Conservation (phyloP, 2,888 invertebrate species). For the Tricholauxania praeusta region DNA sequence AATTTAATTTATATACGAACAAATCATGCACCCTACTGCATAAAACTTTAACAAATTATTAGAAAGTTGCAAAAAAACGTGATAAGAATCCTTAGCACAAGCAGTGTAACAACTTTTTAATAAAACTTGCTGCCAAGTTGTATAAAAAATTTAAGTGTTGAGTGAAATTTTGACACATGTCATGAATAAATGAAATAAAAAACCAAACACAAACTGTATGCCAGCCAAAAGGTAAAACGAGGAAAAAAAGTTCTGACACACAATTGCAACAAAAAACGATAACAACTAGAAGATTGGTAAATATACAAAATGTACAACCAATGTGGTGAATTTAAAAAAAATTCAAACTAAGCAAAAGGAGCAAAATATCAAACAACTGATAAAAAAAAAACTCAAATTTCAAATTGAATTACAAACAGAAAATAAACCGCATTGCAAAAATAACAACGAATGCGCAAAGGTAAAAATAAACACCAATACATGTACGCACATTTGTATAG, state of each 20-base stretch:
- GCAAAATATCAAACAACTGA: not conserved
- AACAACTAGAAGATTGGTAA: not conserved
- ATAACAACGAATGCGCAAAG: not conserved
- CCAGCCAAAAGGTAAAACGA: slow-evolving; percentile 6
- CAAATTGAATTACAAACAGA: not conserved
- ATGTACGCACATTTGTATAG: not conserved
- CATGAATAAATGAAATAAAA: slow-evolving; percentile 15
- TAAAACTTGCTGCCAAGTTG: too few species aligned
- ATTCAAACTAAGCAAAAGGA: too few species aligned
- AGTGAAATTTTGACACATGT: slow-evolving; percentile 1
- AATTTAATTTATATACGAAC: too few species aligned
- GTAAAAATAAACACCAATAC: not conserved
- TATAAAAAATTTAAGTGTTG: not conserved
- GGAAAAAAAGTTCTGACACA: not conserved
- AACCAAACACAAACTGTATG: not conserved
- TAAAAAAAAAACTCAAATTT: not conserved
- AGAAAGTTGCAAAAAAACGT: too few species aligned
- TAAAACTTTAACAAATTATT: too few species aligned
- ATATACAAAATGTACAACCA: not conserved
- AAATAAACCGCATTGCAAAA: slow-evolving; percentile 2
- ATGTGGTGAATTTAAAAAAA: not conserved
- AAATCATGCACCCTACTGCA: too few species aligned
- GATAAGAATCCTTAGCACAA: too few species aligned
- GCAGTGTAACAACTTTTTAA: too few species aligned
- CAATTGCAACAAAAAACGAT: not conserved